These are phyloP conservation scores for Telenomus remus DNA, from an alignment of 1,140 invertebrate species.

Conservation along the genomic window DNA sequence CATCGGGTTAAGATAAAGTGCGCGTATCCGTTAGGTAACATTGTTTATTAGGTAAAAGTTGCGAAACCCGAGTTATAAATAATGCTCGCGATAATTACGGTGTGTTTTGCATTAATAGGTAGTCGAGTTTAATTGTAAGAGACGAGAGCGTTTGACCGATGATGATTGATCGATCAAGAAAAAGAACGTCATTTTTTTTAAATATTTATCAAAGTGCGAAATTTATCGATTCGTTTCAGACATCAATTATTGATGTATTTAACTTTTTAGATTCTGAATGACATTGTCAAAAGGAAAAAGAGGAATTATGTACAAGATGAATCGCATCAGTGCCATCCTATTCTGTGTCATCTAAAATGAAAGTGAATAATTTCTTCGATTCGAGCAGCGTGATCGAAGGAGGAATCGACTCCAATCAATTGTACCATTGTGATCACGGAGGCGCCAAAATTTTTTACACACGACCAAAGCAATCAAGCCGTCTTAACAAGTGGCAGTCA, in stretches of 20 bases:
- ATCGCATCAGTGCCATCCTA: no score
- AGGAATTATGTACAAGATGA: no score
- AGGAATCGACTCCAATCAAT: constrained; percentile 27
- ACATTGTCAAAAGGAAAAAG: no score
- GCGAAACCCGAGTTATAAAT: not conserved
- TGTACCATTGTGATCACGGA: constrained; percentile 16
- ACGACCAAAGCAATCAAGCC: constrained; percentile 25
- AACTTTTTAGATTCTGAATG: no score
- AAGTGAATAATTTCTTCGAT: no score
- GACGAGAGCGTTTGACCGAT: constrained; percentile 15
- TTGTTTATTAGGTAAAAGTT: constrained; percentile 6
- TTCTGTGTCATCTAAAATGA: not conserved
- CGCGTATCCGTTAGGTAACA: not conserved
- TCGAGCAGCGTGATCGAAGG: no score
- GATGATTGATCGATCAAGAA: constrained; percentile 3
- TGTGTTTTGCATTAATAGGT: not conserved
- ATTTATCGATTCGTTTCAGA: no score
- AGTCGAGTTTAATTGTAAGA: constrained; percentile 4
- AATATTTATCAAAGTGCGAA: constrained; percentile 6
- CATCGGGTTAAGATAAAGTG: not conserved
- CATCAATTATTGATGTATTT: no score
- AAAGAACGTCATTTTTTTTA: constrained; percentile 1
- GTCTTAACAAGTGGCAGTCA: constrained; percentile 25
- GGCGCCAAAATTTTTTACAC: constrained; percentile 19
- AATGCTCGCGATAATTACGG: constrained; percentile 1